Evolutionary conservation across 2,113 vertebrate species (phyloP), one percentile per base, ranked within the genome.

Genomic region (Orycteropus afer): DNA sequence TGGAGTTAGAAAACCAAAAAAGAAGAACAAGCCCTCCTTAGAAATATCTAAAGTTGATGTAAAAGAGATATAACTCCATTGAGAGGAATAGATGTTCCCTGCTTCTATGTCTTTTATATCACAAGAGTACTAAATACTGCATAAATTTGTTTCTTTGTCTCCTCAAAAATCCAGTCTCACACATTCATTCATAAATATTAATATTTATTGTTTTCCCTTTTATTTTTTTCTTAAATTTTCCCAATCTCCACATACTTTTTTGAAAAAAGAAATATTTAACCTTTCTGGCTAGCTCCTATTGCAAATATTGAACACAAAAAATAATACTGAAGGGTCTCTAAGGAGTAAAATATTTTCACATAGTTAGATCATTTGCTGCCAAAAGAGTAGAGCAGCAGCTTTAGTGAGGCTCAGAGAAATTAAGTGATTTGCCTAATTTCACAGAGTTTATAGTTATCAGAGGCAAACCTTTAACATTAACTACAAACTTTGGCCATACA

Each of bases 391-490:
- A 27, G 25, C 45, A 89, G 37, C 15, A 53, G 71, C 86, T 93
- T 93, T 53, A 86, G 47, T 59, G 55, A 93, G 40, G 14, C 45
- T 91, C 42, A 32, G 61, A 88, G 74, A 95, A 93, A 79, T 69
- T 83, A 82, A 81, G 45, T 82, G 59, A 93, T 90, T 96, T 76
- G 10, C 47, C 49, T 88, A 82, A 88, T 93, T 95, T 95, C 67
- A 76, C 32, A 81, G 90, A 90, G 53, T 17, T 96, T 95, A 47
- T 53, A 63, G 55, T 74, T 95, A 81, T 97, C 55, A 92, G 37
- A 74, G 65, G 45, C 42, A 90, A 69, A 95, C 65, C 78, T 37
- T 90, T 79, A 55, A 88, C 23, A 40, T 13, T 85, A 78, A 85
- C 55, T 93, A 42, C 65, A 91, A 94, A 53, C 2, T 0, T 20